These are phyloP conservation scores for Mus minutoides DNA, from an alignment of 2,797 vertebrate species.

Conservation along the genomic window DNA sequence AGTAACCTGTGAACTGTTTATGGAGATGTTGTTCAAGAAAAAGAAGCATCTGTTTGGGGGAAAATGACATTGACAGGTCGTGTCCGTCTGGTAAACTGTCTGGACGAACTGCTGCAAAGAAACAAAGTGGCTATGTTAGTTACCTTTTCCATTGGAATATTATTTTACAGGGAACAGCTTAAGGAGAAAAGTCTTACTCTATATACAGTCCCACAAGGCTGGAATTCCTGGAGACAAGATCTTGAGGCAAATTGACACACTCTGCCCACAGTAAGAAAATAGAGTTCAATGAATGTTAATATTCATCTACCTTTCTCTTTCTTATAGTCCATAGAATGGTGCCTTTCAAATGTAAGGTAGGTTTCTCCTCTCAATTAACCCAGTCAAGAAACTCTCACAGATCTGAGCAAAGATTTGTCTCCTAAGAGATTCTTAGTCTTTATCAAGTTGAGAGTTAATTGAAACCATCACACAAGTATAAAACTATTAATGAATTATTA, in stretches of 20 bases:
- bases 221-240: neutral
- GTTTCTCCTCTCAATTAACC: neutral
- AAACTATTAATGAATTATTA: constrained; percentile 77
- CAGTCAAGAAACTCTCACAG: neutral
- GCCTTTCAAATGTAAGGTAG: neutral
- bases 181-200: neutral
- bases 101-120: constrained; percentile 76
- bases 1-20: constrained; percentile 68
- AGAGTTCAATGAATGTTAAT: neutral
- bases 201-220: neutral
- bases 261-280: neutral
- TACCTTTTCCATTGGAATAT: neutral
- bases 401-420: neutral
- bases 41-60: constrained; percentile 59
- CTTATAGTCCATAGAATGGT: neutral
- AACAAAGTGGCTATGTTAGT: constrained; percentile 65
- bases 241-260: neutral
- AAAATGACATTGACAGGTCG: constrained; percentile 81
- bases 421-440: too few species aligned
- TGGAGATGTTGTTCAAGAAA: constrained; percentile 54
- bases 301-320: neutral
- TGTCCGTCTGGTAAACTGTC: constrained; percentile 78
- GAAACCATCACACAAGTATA: neutral
- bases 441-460: neutral
- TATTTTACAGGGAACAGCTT: neutral